These are phyloP conservation scores for Chlorops oryzae DNA, from an alignment of 1,140 invertebrate species.

Conservation along the genomic window DNA sequence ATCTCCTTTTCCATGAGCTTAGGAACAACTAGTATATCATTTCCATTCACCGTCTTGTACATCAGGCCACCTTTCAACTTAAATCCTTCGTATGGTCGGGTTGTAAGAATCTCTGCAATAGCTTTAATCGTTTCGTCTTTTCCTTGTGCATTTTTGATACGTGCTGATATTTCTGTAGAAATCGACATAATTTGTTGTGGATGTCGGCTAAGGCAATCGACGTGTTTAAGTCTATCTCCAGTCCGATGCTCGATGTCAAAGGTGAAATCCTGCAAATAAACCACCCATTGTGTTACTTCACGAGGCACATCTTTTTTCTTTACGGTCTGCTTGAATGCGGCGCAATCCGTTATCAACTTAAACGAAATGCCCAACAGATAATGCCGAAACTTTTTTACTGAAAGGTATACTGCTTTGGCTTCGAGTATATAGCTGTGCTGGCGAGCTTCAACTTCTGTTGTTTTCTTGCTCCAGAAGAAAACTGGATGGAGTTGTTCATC, in stretches of 20 bases:
- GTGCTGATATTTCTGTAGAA: slow-evolving; percentile 1
- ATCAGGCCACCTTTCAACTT: neutral
- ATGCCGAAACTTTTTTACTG: slow-evolving; percentile 25
- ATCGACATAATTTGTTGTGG: slow-evolving; percentile 17
- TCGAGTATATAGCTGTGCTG: slow-evolving; percentile 31
- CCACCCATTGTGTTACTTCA: slow-evolving; percentile 24
- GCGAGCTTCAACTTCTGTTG: slow-evolving; percentile 20
- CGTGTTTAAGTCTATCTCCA: slow-evolving; percentile 48
- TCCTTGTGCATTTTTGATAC: slow-evolving; percentile 8
- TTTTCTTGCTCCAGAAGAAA: slow-evolving; percentile 30
- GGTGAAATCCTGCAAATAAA: too few species aligned
- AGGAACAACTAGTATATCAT: slow-evolving; percentile 1
- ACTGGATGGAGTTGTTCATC: slow-evolving; percentile 29
- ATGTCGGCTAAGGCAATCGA: slow-evolving; percentile 46
- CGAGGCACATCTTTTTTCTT: slow-evolving; percentile 25
- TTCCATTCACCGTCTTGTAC: neutral
- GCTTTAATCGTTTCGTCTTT: slow-evolving; percentile 6
- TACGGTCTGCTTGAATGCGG: slow-evolving; percentile 31
- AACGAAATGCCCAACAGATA: slow-evolving; percentile 11
- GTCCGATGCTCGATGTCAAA: too few species aligned
- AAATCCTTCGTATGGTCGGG: neutral
- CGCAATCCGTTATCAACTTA: slow-evolving; percentile 23
- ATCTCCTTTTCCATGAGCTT: slow-evolving; percentile 6
- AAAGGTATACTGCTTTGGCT: slow-evolving; percentile 20
- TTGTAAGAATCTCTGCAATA: neutral